Evolutionary conservation across 2,888 invertebrate species (phyloP).

Genomic region (Megaustenia siamemsis): DNA sequence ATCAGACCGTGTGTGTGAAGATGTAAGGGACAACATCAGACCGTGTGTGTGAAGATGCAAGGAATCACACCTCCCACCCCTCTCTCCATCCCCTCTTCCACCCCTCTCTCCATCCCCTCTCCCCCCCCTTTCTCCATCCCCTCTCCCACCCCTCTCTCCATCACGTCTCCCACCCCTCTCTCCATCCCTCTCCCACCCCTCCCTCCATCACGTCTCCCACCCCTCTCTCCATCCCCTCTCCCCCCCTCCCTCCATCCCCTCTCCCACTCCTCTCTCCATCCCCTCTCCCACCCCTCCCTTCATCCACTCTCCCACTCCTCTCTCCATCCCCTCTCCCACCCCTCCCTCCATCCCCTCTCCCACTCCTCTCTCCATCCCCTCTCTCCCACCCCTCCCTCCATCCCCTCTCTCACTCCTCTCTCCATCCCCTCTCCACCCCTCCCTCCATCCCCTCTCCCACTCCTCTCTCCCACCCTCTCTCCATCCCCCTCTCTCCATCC

Average conservation of each 20-base stretch:
- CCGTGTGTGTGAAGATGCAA: no score
- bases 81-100: no score
- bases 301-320: neutral
- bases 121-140: no score
- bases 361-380: neutral
- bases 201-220: no score
- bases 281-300: neutral
- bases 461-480: neutral
- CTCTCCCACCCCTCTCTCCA: no score
- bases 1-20: no score
- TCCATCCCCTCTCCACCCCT: no score
- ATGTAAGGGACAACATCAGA: no score
- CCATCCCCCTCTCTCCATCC: neutral
- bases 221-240: neutral
- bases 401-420: neutral
- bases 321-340: neutral
- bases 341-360: neutral
- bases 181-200: no score
- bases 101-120: no score
- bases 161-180: no score
- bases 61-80: no score
- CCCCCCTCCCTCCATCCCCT: constrained; percentile 1
- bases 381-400: neutral
- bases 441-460: neutral
- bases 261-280: neutral